A percentile compares a stretch with the other conserved stretches of the same genome.
phyloP scores from a whole-genome alignment of 2,113 vertebrate genomes.

The Cervus canadensis region DNA sequence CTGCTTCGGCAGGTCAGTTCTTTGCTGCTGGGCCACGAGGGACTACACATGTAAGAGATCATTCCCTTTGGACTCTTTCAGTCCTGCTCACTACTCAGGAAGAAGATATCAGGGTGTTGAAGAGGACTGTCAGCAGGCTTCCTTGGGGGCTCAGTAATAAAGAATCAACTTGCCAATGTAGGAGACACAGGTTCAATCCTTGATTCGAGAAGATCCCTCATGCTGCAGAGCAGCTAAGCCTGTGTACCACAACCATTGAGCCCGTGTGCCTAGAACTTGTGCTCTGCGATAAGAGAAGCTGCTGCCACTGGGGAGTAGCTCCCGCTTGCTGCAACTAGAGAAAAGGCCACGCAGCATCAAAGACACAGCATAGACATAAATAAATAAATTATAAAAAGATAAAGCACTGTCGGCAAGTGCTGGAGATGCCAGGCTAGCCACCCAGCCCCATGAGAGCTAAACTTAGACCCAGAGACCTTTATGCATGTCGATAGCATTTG shows the following conservation, averaged over 20 bases:
- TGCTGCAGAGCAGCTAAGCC: background rate
- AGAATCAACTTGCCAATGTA: background rate
- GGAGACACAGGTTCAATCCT: background rate
- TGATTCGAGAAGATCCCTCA: background rate
- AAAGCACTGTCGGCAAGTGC: background rate
- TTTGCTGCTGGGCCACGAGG: background rate
- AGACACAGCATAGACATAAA: background rate
- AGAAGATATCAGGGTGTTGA: background rate
- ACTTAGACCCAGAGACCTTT: background rate
- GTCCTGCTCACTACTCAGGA: background rate
- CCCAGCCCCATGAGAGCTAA: background rate
- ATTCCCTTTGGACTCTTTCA: background rate
- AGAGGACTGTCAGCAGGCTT: background rate
- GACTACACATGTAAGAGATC: background rate
- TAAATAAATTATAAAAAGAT: background rate
- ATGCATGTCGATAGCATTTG: background rate
- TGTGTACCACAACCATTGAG: background rate
- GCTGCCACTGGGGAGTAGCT: background rate
- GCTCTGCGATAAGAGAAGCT: background rate
- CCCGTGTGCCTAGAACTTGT: background rate
- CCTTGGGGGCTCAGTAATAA: background rate
- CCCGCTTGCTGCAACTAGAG: background rate
- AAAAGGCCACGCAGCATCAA: background rate
- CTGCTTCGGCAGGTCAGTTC: background rate
- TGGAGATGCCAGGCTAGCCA: background rate